These are phyloP conservation scores for Cetonia aurata DNA, from an alignment of 2,888 invertebrate species.

Conservation along the genomic window DNA sequence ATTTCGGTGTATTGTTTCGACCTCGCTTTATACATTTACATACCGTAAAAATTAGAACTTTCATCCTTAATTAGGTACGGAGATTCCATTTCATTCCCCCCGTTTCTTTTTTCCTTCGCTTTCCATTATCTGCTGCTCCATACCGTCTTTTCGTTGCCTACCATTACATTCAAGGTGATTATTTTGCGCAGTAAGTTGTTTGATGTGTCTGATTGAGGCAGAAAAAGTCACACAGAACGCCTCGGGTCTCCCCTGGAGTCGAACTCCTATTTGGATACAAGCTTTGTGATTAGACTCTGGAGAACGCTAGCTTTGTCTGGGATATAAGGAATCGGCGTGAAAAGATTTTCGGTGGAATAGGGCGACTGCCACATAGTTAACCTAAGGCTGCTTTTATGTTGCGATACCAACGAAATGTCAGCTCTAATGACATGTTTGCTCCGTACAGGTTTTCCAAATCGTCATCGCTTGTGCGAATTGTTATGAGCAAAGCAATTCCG, in stretches of 20 bases:
- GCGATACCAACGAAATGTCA: conserved; percentile 19
- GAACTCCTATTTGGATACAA: conserved; percentile 40
- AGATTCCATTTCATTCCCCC: neutral
- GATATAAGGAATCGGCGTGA: conserved; percentile 38
- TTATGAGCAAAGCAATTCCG: conserved; percentile 13
- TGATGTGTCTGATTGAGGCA: conserved; percentile 29
- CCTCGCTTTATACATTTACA: conserved; percentile 15
- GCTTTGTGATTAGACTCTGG: conserved; percentile 42
- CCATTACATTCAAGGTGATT: conserved; percentile 18
- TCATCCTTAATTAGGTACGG: conserved; percentile 28
- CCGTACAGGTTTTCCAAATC: neutral
- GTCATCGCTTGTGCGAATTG: conserved; percentile 6
- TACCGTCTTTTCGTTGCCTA: neutral
- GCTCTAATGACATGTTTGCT: conserved; percentile 28
- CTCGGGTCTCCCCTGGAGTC: conserved; percentile 28
- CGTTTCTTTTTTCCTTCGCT: neutral
- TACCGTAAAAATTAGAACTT: conserved; percentile 28
- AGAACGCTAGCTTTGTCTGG: conserved; percentile 41
- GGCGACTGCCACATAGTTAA: conserved; percentile 29
- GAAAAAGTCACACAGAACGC: conserved; percentile 23
- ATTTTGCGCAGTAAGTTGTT: conserved; percentile 35
- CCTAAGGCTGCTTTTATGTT: conserved; percentile 38
- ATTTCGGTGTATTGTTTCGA: too few species aligned
- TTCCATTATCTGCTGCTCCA: neutral
- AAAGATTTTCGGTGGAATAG: conserved; percentile 27